phyloP scores from a whole-genome alignment of 30 jellyfish, hydroid and myxozoan genomes.

The Turritopsis dohrnii region DNA sequence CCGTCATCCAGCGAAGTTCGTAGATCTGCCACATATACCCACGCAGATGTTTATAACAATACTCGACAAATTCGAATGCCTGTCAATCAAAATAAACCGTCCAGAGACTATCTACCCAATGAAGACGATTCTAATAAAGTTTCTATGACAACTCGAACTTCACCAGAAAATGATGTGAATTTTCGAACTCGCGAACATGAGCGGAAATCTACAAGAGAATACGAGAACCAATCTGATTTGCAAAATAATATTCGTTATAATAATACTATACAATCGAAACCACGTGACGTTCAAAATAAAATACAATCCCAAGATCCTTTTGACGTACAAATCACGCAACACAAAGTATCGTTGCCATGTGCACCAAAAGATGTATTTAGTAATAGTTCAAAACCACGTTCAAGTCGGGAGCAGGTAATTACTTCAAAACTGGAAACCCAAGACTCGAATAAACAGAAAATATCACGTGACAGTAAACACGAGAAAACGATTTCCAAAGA shows the following conservation, averaged over 20 bases:
- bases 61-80: constrained; percentile 12
- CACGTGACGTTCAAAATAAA: not conserved
- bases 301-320: not conserved
- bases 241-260: not conserved
- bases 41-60: not conserved
- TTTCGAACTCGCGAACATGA: not conserved
- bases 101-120: not conserved
- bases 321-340: not conserved
- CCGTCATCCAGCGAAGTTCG: not conserved
- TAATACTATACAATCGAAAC: not conserved
- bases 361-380: not conserved
- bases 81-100: not conserved
- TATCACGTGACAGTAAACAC: not conserved
- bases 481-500: not conserved
- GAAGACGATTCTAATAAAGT: not conserved
- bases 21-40: not conserved
- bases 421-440: not conserved
- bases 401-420: not conserved
- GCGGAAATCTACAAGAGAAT: not conserved
- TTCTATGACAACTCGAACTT: not conserved
- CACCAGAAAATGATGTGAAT: not conserved
- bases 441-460: not conserved
- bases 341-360: not conserved
- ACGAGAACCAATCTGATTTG: not conserved
- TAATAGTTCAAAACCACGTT: not conserved